phyloP scores from a whole-genome alignment of 2,113 vertebrate genomes.

The Peromyscus leucopus region DNA sequence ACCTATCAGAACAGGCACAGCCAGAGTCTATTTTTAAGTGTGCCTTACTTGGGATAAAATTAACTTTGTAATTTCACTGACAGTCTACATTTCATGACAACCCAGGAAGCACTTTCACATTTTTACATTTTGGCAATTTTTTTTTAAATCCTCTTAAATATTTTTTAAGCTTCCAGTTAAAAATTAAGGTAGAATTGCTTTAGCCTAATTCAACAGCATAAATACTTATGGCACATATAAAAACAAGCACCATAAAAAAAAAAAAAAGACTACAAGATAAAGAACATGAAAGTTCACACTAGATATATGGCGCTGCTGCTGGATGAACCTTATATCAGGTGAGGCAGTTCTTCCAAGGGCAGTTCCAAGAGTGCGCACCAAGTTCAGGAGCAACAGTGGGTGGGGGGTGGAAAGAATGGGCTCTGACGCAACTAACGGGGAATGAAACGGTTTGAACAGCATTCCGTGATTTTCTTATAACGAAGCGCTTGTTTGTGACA shows the following conservation, averaged over 20 bases:
- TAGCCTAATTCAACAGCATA: background rate
- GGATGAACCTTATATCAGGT: background rate
- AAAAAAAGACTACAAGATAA: background rate
- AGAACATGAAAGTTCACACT: background rate
- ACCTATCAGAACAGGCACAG: background rate
- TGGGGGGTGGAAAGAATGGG: too few species aligned
- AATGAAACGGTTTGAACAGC: background rate
- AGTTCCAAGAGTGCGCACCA: background rate
- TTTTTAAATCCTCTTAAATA: constrained; percentile 41
- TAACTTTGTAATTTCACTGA: constrained; percentile 44
- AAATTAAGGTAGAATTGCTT: constrained; percentile 29
- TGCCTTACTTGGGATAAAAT: background rate
- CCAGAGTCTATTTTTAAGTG: constrained; percentile 2
- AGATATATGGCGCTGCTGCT: background rate
- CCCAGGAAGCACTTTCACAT: constrained; percentile 11
- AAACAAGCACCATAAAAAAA: background rate
- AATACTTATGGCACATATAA: background rate
- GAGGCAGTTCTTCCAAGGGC: background rate
- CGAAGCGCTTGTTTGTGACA: background rate
- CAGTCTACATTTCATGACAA: constrained; percentile 28
- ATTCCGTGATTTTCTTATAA: background rate
- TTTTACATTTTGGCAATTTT: background rate
- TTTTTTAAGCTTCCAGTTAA: constrained; percentile 43
- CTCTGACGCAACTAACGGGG: background rate
- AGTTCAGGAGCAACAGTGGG: too few species aligned